Evolutionary conservation across 2,113 vertebrate species (phyloP), one percentile per base, ranked within the genome.

Genomic region (Trochalopteron elliotii): DNA sequence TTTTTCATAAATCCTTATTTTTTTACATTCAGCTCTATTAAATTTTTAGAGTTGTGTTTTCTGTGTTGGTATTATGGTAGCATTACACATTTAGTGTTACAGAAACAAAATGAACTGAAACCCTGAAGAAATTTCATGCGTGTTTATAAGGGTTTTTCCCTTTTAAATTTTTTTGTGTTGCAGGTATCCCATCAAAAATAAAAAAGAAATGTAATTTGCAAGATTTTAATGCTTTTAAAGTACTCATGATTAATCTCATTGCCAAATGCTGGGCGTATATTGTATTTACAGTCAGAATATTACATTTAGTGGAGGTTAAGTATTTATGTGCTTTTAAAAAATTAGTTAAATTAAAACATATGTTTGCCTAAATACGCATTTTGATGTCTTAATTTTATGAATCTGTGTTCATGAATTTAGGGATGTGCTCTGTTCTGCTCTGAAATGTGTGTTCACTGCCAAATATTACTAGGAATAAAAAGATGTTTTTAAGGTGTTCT

Each of bases 1-100:
- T 74, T 80, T 90, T 95, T 97, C 82, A 80, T 92, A 83, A 95
- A 77, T 56, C n/a, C 60, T 71, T 60, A 25, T 90, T 93, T 93
- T 80, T 84, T 92, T 90, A 64, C 39, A 31, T 92, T 94, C 50
- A 75, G 21, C 78, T 89, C 50, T 78, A 6, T 65, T 94, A 70
- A 89, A 85, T 93, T 94, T 33, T 40, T 56, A 90, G 63, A 25
- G 28, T 83, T 76, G 52, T 80, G 20, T 82, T 94, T 77, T 78
- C 39, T 63, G 39, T 68, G 39, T 20, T 28, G 35, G 3, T 44
- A 7, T 52, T 64, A 67, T 10, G 22, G n/a, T 67, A 64, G 12
- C 53, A 35, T 69, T 52, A 35, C 57, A 37, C 55, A 71, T 37
- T 74, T 64, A 74, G 55, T 87, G 40, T 94, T 96, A 60, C 20